These are phyloP conservation scores for Brachionus angularis DNA, from an alignment of 1,140 invertebrate species.

Conservation along the genomic window DNA sequence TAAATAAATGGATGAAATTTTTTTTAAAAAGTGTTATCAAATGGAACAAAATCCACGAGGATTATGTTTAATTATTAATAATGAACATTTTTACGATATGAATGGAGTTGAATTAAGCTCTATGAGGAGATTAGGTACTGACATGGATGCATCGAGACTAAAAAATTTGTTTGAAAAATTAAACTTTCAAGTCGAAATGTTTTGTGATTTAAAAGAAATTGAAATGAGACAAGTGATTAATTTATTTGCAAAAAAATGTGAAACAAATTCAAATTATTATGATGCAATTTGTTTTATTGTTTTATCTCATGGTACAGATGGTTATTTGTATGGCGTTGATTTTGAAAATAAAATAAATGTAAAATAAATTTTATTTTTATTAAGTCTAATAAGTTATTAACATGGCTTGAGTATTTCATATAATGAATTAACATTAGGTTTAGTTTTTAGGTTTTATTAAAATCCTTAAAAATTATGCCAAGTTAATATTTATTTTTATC, in stretches of 20 bases:
- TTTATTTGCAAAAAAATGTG: slow-evolving; percentile 1
- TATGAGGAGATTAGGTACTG: slow-evolving; percentile 66
- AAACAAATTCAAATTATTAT: slow-evolving; percentile 4
- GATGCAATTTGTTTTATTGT: slow-evolving; percentile 62
- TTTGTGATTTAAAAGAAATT: slow-evolving; percentile 21
- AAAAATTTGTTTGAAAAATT: slow-evolving; percentile 63
- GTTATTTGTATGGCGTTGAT: slow-evolving; percentile 80
- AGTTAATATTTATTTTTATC: too few relatives aligned
- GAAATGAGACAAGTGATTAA: slow-evolving; percentile 67
- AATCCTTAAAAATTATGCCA: too few relatives aligned
- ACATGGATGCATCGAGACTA: slow-evolving; percentile 61
- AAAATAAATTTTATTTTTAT: background rate
- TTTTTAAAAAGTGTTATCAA: slow-evolving; percentile 25
- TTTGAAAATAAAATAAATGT: slow-evolving; percentile 50
- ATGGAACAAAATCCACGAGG: slow-evolving; percentile 79
- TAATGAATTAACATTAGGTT: too few relatives aligned
- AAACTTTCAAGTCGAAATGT: slow-evolving; percentile 67
- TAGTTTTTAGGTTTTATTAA: too few relatives aligned
- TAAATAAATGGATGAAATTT: too few relatives aligned
- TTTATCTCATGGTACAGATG: slow-evolving; percentile 81
- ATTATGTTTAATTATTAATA: slow-evolving; percentile 82
- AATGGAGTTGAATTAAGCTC: slow-evolving; percentile 55
- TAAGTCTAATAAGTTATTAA: too few relatives aligned
- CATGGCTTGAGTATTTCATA: too few relatives aligned
- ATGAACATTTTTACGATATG: slow-evolving; percentile 63